Evolutionary conservation across 1,140 invertebrate genomes (phyloP).

Genomic region (Aphelenchoides besseyi): DNA sequence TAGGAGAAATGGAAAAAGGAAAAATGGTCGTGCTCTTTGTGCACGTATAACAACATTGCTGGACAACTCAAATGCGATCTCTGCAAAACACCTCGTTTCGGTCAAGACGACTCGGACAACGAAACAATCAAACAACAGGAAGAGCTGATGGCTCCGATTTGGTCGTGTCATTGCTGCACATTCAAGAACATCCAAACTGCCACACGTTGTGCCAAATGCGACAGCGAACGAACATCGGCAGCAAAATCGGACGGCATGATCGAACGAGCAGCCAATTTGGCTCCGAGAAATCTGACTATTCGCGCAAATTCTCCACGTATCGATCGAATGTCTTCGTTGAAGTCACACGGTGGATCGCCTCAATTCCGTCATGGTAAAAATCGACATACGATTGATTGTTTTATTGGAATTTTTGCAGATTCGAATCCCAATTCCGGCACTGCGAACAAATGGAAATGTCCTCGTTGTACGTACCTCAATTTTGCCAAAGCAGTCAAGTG

Average conservation of each 20-base stretch:
- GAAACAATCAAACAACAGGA: conserved; percentile 7
- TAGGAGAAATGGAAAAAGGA: background rate
- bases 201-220: conserved; percentile 11
- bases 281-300: background rate
- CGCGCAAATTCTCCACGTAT: background rate
- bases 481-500: background rate
- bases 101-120: background rate
- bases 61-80: conserved; percentile 20
- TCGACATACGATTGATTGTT: background rate
- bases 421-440: background rate
- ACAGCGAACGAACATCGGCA: background rate
- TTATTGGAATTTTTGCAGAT: conserved; percentile 7
- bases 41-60: conserved; percentile 16
- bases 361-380: background rate
- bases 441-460: conserved; percentile 13
- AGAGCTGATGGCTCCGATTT: background rate
- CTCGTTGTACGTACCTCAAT: conserved; percentile 16
- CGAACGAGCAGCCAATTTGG: too few species aligned
- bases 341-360: background rate
- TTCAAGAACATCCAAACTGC: conserved; percentile 14
- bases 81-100: conserved; percentile 7
- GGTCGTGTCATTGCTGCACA: conserved; percentile 12
- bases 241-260: background rate
- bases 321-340: background rate
- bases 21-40: conserved; percentile 10